Evolutionary conservation across 2,113 vertebrate genomes (phyloP).

Genomic region (Struthidea cinerea): DNA sequence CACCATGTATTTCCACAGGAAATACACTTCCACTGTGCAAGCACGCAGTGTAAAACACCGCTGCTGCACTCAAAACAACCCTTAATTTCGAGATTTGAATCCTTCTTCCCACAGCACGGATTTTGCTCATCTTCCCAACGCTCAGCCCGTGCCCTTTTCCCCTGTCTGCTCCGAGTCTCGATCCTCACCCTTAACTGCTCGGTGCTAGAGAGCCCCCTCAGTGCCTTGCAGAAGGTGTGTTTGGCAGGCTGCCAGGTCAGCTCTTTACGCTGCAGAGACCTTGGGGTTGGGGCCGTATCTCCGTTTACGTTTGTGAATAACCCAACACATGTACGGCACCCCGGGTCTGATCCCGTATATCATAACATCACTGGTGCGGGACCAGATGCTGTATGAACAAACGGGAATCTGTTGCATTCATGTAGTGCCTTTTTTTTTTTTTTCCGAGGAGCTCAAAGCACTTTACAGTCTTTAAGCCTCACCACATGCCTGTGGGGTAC

Average conservation of each 20-base stretch:
- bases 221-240: constrained; percentile 11
- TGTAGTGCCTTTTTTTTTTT: constrained; percentile 35
- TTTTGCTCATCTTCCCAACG: neutral
- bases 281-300: neutral
- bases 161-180: neutral
- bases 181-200: neutral
- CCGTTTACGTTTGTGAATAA: neutral
- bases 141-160: neutral
- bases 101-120: neutral
- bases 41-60: neutral
- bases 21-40: neutral
- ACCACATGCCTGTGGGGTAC: constrained; percentile 64
- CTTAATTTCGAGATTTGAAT: neutral
- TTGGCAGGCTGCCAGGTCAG: constrained; percentile 29
- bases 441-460: constrained; percentile 55
- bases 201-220: neutral
- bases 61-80: neutral
- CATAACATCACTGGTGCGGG: neutral
- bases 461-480: constrained; percentile 64
- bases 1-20: neutral
- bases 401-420: constrained; percentile 56
- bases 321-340: neutral
- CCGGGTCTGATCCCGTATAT: neutral
- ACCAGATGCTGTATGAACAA: constrained; percentile 62
- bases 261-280: neutral